Percentiles rank a stretch among this genome's conserved stretches.
These are phyloP conservation scores for Otolemur garnettii DNA, from an alignment of 2,113 vertebrate genomes.

Conservation along the genomic window DNA sequence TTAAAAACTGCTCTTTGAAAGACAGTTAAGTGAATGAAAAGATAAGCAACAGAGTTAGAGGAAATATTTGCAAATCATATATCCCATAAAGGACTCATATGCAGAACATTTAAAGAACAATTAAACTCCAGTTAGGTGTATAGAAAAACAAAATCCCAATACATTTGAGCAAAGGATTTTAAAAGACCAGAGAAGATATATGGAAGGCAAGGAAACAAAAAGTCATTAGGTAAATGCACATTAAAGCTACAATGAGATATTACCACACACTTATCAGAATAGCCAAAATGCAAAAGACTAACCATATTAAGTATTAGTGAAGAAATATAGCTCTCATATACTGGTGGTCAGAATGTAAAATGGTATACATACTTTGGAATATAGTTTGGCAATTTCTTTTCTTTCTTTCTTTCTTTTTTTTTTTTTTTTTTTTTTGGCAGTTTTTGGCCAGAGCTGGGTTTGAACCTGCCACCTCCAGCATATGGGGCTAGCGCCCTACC, in stretches of 20 bases:
- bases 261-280: neutral
- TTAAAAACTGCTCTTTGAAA: neutral
- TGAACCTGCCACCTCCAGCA: too few relatives aligned
- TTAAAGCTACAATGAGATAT: neutral
- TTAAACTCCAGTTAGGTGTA: neutral
- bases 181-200: constrained; percentile 16
- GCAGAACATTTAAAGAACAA: neutral
- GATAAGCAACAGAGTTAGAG: neutral
- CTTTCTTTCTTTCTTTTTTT: neutral
- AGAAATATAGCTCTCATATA: neutral
- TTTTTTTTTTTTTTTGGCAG: too few relatives aligned
- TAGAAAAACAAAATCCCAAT: neutral
- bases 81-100: neutral
- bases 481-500: too few relatives aligned
- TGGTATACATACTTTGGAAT: neutral
- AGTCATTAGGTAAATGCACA: neutral
- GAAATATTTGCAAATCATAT: neutral
- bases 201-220: constrained; percentile 20
- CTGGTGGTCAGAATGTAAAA: neutral
- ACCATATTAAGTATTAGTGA: constrained; percentile 21
- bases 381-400: too few relatives aligned
- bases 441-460: too few relatives aligned
- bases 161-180: constrained; percentile 28
- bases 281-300: neutral
- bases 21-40: neutral